A percentile compares a stretch with the other conserved stretches of the same genome.
Conservation (phyloP, 2,888 invertebrate species). For the Idaea aversata region DNA sequence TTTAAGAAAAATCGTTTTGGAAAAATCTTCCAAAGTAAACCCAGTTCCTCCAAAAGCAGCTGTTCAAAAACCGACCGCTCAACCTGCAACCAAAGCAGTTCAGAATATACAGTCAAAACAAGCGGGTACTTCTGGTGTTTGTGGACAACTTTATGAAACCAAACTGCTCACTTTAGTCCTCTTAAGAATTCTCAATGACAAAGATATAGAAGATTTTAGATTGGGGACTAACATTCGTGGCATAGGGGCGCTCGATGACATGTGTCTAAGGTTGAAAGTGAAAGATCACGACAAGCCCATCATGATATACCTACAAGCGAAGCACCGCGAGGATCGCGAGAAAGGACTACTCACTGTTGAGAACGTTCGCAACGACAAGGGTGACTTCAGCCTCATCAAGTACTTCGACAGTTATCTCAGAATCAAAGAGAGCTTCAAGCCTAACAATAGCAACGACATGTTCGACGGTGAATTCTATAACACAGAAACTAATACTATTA, state of each 20-base stretch:
- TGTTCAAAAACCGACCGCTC: background rate
- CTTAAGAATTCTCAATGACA: constrained; percentile 35
- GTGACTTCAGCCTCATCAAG: constrained; percentile 36
- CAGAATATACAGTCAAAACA: constrained; percentile 17
- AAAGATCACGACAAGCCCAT: constrained; percentile 23
- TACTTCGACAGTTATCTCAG: constrained; percentile 43
- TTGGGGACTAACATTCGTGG: constrained; percentile 41
- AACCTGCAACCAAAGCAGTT: constrained; percentile 8
- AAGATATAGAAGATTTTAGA: constrained; percentile 33
- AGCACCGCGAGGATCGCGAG: constrained; percentile 38
- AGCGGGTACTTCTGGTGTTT: constrained; percentile 24
- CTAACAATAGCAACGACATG: constrained; percentile 31
- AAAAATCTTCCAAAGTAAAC: constrained; percentile 11
- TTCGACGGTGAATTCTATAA: constrained; percentile 35
- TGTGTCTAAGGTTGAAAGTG: constrained; percentile 37
- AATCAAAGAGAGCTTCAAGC: constrained; percentile 36
- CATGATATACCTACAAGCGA: constrained; percentile 42
- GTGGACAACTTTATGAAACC: constrained; percentile 33
- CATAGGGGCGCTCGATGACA: constrained; percentile 45
- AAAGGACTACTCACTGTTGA: constrained; percentile 35
- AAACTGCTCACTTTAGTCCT: constrained; percentile 39
- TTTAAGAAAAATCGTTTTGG: background rate
- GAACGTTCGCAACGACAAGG: constrained; percentile 30
- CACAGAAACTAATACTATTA: constrained; percentile 35
- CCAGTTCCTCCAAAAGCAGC: constrained; percentile 5